These are phyloP conservation scores for Dolomedes plantarius DNA, from an alignment of 2,888 invertebrate species.

Conservation along the genomic window DNA sequence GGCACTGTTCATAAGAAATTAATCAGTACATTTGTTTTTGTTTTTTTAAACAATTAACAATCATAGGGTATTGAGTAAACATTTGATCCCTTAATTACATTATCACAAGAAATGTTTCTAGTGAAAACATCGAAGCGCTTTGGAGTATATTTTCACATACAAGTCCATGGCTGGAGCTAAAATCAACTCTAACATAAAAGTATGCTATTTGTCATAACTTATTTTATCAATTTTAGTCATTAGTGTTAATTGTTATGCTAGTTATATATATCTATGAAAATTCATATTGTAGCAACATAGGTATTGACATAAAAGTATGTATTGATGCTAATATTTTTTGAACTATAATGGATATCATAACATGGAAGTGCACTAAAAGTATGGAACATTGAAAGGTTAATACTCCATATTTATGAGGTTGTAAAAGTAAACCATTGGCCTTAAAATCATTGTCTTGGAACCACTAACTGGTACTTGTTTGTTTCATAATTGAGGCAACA, in stretches of 20 bases:
- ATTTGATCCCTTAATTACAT: conserved; percentile 59
- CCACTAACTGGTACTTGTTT: not conserved
- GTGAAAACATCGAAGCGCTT: conserved; percentile 36
- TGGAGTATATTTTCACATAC: conserved; percentile 15
- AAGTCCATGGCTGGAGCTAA: not conserved
- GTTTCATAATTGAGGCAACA: not conserved
- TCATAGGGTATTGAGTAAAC: conserved; percentile 20
- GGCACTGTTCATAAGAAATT: conserved; percentile 33
- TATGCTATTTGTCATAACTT: conserved; percentile 39
- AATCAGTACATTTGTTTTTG: not conserved
- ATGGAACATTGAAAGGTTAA: not conserved
- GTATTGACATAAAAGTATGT: not conserved
- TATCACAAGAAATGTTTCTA: conserved; percentile 59
- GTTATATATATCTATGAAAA: not conserved
- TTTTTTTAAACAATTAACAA: conserved; percentile 6
- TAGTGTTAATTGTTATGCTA: conserved; percentile 7
- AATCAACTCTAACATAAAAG: not conserved
- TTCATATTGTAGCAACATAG: not conserved
- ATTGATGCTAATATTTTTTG: not conserved
- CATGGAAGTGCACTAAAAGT: not conserved
- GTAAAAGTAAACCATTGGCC: not conserved
- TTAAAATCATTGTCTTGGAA: not conserved
- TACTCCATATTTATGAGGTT: not conserved
- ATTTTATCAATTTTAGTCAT: conserved; percentile 33
- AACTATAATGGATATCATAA: not conserved